phyloP scores from a whole-genome alignment of 2,797 vertebrate genomes.

The Enteromius unitaeniatus region DNA sequence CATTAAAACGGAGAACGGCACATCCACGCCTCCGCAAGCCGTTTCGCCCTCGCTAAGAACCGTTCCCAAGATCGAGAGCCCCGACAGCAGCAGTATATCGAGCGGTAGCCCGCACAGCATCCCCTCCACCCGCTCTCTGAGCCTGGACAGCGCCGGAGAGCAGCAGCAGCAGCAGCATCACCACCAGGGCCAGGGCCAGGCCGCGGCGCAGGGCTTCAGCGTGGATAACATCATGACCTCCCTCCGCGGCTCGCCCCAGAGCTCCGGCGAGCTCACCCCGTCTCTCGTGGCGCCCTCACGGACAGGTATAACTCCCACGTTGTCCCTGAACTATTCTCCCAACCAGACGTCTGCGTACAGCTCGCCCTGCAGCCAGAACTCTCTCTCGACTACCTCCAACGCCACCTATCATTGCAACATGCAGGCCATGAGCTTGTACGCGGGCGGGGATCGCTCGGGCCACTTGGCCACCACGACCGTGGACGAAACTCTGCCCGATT shows the following conservation, averaged over 20 bases:
- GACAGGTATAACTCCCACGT: conserved; percentile 82
- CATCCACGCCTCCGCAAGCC: conserved; percentile 88
- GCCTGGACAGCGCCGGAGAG: conserved; percentile 85
- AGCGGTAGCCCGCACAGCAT: conserved; percentile 89
- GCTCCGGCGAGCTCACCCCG: conserved; percentile 79
- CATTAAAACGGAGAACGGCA: conserved; percentile 95
- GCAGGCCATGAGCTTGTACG: conserved; percentile 97
- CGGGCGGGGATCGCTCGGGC: conserved; percentile 83
- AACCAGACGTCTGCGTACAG: conserved; percentile 88
- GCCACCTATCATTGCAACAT: conserved; percentile 95
- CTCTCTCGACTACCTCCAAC: conserved; percentile 82
- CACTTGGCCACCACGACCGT: conserved; percentile 83
- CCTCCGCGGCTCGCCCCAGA: conserved; percentile 89
- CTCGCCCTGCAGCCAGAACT: conserved; percentile 90
- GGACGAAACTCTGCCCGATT: conserved; percentile 91
- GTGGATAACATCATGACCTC: conserved; percentile 98
- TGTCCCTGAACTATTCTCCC: conserved; percentile 85
- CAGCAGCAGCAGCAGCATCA: conserved; percentile 54
- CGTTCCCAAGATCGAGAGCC: conserved; percentile 93
- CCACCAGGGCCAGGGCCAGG: conserved; percentile 77
- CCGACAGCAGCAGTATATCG: conserved; percentile 93
- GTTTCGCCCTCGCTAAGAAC: conserved; percentile 84
- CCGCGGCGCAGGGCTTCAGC: conserved; percentile 89
- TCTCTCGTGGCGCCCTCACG: conserved; percentile 79
- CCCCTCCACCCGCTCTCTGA: conserved; percentile 83